Evolutionary conservation across 2,113 vertebrate species (phyloP).

Genomic region (Tringa solitaria): DNA sequence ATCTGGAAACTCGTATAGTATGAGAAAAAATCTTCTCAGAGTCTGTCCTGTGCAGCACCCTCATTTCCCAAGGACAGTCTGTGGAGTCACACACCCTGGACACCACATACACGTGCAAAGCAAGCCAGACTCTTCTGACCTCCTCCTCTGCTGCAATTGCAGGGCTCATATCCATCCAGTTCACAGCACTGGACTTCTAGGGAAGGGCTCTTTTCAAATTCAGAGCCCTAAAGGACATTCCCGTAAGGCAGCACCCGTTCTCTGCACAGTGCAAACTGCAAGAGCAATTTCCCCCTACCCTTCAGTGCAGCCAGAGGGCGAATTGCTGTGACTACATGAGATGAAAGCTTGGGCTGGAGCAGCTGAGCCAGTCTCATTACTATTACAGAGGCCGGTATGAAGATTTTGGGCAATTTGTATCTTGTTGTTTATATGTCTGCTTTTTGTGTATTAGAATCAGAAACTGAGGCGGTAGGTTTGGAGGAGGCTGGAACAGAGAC

Average conservation of each 20-base stretch:
- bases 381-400: not conserved
- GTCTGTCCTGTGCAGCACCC: not conserved
- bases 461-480: not conserved
- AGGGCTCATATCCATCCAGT: not conserved
- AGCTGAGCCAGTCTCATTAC: not conserved
- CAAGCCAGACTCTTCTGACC: not conserved
- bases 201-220: not conserved
- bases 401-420: not conserved
- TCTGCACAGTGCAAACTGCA: not conserved
- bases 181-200: not conserved
- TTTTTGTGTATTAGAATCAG: not conserved
- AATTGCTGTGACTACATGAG: not conserved
- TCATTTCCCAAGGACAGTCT: not conserved
- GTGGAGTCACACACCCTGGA: rapidly evolving
- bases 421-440: not conserved
- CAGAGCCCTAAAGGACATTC: not conserved
- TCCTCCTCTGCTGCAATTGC: not conserved
- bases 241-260: not conserved
- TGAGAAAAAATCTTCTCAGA: not conserved
- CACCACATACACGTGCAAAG: rapidly evolving
- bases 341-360: not conserved
- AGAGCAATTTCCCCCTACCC: not conserved
- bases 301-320: not conserved
- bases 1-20: not conserved
- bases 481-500: not conserved